phyloP scores from a whole-genome alignment of 2,113 vertebrate species.

The Proterorhinus semilunaris region DNA sequence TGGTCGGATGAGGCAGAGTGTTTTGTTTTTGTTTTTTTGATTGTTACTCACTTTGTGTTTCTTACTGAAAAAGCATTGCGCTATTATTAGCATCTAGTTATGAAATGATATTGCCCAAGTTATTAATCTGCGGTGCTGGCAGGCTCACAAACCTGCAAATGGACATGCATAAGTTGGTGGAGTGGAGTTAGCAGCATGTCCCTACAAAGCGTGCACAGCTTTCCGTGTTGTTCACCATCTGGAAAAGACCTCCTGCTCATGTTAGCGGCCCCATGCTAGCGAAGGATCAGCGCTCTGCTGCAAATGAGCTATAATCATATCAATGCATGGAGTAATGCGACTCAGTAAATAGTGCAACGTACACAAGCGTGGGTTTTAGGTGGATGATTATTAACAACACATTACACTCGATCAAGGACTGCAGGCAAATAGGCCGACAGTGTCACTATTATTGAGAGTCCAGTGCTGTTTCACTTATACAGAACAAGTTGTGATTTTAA shows the following conservation, averaged over 20 bases:
- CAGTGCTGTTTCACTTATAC: too few relatives aligned
- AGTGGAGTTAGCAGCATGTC: conserved; percentile 25
- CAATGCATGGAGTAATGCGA: conserved; percentile 15
- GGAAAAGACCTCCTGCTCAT: conserved; percentile 44
- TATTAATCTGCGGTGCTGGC: not conserved
- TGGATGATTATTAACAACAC: not conserved
- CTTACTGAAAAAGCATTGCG: too few relatives aligned
- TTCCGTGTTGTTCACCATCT: conserved; percentile 48
- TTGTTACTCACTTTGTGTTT: too few relatives aligned
- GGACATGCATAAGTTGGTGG: conserved; percentile 38
- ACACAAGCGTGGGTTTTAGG: conserved; percentile 25
- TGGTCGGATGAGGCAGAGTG: too few relatives aligned
- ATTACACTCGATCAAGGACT: not conserved
- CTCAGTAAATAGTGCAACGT: too few relatives aligned
- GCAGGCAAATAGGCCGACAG: conserved; percentile 13
- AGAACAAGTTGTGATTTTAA: too few relatives aligned
- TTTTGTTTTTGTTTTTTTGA: too few relatives aligned
- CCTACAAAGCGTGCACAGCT: conserved; percentile 29
- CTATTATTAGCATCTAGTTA: not conserved
- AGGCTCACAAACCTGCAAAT: conserved; percentile 7
- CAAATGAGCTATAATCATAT: conserved; percentile 52
- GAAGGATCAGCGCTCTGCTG: conserved; percentile 32
- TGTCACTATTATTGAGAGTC: not conserved
- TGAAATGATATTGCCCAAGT: not conserved
- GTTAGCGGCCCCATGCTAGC: conserved; percentile 34